phyloP scores from a whole-genome alignment of 2,797 vertebrate genomes.

The Rhabdomys pumilio region DNA sequence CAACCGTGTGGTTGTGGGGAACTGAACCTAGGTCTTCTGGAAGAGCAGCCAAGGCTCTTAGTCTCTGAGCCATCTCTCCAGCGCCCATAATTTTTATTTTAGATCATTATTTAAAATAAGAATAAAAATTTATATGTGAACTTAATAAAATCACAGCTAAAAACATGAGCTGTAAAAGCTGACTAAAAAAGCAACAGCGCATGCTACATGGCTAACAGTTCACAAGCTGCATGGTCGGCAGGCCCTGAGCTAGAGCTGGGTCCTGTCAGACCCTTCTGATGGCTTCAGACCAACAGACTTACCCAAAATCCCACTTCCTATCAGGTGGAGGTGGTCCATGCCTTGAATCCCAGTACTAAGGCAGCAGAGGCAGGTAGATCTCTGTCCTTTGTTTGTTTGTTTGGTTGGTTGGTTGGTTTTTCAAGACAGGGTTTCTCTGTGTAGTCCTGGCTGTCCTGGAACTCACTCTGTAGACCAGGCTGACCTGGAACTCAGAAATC shows the following conservation, averaged over 20 bases:
- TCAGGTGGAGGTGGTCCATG: neutral
- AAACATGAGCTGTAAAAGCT: neutral
- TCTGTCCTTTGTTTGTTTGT: neutral
- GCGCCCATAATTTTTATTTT: neutral
- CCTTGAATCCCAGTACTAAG: neutral
- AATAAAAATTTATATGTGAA: constrained; percentile 58
- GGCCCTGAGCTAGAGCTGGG: constrained; percentile 35
- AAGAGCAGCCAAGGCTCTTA: neutral
- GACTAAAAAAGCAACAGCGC: neutral
- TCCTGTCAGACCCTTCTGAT: neutral
- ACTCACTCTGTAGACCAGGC: too few species aligned
- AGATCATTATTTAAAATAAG: constrained; percentile 42
- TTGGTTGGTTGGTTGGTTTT: too few species aligned
- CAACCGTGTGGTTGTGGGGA: too few species aligned
- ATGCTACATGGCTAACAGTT: constrained; percentile 23
- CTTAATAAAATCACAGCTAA: constrained; percentile 49
- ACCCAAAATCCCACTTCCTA: neutral
- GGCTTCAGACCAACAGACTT: constrained; percentile 33
- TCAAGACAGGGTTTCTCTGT: too few species aligned
- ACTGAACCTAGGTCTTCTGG: neutral
- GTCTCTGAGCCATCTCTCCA: neutral
- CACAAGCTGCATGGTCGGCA: neutral
- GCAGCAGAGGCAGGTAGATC: neutral
- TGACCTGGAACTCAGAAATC: too few species aligned
- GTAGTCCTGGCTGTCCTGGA: too few species aligned